phyloP scores from a whole-genome alignment of 2,888 invertebrate genomes.

The Amorpha juglandis region DNA sequence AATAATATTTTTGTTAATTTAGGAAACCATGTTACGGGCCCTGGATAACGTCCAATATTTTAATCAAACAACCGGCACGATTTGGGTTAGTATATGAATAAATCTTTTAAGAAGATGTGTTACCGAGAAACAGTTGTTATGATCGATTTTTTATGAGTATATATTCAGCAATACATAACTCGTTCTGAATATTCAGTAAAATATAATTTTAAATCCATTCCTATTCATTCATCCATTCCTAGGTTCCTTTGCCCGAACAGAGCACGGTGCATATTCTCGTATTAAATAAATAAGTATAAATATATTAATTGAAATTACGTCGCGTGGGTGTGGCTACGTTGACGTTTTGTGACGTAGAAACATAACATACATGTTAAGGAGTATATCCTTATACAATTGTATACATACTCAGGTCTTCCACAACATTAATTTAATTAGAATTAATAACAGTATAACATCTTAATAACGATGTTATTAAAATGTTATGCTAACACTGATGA shows the following conservation, averaged over 20 bases:
- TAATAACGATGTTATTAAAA: not conserved
- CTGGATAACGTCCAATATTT: constrained; percentile 33
- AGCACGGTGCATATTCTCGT: no score
- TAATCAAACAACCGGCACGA: constrained; percentile 28
- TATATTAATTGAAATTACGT: no score
- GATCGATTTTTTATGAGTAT: not conserved
- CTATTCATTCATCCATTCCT: no score
- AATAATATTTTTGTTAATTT: not conserved
- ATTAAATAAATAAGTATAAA: no score
- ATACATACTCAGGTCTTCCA: not conserved
- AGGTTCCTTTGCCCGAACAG: no score
- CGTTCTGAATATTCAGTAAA: not conserved
- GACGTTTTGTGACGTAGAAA: constrained; percentile 33
- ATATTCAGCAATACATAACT: not conserved
- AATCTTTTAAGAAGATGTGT: constrained; percentile 20
- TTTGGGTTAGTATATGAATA: constrained; percentile 25
- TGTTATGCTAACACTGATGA: not conserved
- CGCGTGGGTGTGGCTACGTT: constrained; percentile 29
- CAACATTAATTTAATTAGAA: not conserved
- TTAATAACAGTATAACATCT: constrained; percentile 1
- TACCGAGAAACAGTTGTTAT: not conserved
- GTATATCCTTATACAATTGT: not conserved
- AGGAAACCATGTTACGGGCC: constrained; percentile 22
- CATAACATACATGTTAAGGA: no score
- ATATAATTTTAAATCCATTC: no score